These are phyloP conservation scores for Magallana ariakensis DNA, from an alignment of 1,140 invertebrate genomes.

Conservation along the genomic window DNA sequence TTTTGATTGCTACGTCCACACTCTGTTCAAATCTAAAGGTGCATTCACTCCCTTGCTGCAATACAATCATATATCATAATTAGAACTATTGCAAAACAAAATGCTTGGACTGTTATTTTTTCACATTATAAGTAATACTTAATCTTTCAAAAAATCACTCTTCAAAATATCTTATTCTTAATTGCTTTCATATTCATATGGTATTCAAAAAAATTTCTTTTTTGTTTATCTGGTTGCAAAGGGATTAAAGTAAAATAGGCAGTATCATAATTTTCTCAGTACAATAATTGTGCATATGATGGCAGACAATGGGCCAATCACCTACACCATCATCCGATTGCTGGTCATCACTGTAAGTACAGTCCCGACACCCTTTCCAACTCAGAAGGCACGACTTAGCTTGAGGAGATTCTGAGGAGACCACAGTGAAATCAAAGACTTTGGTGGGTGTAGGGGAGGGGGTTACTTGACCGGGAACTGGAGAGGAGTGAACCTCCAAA, in stretches of 20 bases:
- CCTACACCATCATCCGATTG: constrained; percentile 68
- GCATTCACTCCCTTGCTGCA: constrained; percentile 59
- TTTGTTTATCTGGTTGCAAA: too few relatives aligned
- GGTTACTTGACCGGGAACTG: constrained; percentile 55
- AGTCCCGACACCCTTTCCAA: constrained; percentile 70
- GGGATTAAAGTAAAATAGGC: too few relatives aligned
- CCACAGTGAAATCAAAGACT: constrained; percentile 70
- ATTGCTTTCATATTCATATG: too few relatives aligned
- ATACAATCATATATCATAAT: not conserved
- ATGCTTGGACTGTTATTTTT: too few relatives aligned
- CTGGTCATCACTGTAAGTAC: constrained; percentile 60
- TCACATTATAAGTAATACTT: too few relatives aligned
- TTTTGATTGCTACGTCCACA: constrained; percentile 60
- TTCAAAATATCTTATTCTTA: too few relatives aligned
- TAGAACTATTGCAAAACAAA: too few relatives aligned
- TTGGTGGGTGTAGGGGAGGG: constrained; percentile 57
- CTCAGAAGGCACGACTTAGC: constrained; percentile 69
- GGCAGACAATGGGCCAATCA: not conserved
- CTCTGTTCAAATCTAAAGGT: constrained; percentile 59
- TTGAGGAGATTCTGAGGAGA: constrained; percentile 66
- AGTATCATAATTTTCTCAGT: too few relatives aligned
- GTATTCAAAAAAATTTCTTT: too few relatives aligned
- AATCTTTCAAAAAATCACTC: too few relatives aligned
- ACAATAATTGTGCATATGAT: too few relatives aligned
- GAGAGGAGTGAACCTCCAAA: constrained; percentile 63